Evolutionary conservation across 2,888 invertebrate genomes (phyloP), one percentile per base, ranked within the genome.

Genomic region (Cataglyphis altisquamis): DNA sequence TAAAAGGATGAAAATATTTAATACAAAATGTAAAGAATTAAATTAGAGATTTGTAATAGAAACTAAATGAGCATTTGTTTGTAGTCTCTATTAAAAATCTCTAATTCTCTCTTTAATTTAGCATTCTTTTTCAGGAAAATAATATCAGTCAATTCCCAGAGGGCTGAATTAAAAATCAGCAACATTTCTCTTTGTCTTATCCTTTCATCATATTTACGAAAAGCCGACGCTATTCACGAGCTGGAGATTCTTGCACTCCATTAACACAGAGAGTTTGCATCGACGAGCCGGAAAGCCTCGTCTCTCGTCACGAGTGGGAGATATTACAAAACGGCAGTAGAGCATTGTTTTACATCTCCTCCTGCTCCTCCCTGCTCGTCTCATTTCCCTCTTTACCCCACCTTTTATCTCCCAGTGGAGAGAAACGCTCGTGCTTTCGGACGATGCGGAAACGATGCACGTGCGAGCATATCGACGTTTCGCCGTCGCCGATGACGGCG

Each of bases 391-490:
- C 60, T 32, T 60, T 60, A 60, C 57, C 60, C 72, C 70, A 21
- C 60, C 57, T 72, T 25, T 60, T 60, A n/a, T 80, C 57, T 72
- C 57, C 32, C 78, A 21, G 45, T 70, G 60, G 18, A 72, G 78
- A 80, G 78, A 80, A 80, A 80, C 85, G 89, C 83, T 88, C 83
- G 74, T 67, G 83, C 83, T 89, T 85, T 88, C 85, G 82, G 83
- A 83, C 84, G 88, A 91, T 82, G 89, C 84, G 88, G 83, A 85
- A 87, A 87, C 67, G 84, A 68, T 92, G 90, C 93, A 93, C 93
- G 93, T 93, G 93, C 86, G 84, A 88, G 73, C 85, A 82, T 89
- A 89, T 89, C 82, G 89, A 89, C 89, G 88, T 89, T 86, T 88
- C 78, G 87, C 77, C 83, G 63, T 84, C 62, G 77, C 57, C 83